phyloP scores from a whole-genome alignment of 2,888 invertebrate species.

The Drosophila macrothrix region DNA sequence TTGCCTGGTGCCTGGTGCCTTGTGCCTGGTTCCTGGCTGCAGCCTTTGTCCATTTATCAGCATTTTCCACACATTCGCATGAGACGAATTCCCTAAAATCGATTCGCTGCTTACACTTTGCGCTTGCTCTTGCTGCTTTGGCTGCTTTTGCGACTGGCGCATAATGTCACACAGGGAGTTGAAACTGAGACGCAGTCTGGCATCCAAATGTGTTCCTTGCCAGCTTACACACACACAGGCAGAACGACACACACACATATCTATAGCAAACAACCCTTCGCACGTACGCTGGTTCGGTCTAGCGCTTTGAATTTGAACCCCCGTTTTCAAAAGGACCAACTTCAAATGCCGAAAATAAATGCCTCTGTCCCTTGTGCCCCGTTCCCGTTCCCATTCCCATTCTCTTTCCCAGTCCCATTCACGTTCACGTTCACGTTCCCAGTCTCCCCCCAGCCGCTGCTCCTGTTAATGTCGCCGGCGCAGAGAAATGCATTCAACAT shows the following conservation, averaged over 20 bases:
- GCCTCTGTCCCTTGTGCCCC: constrained; percentile 64
- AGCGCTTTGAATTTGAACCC: constrained; percentile 79
- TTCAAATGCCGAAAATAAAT: constrained; percentile 82
- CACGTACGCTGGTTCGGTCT: constrained; percentile 71
- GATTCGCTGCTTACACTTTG: constrained; percentile 72
- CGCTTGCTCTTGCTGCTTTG: constrained; percentile 40
- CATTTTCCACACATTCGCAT: constrained; percentile 81
- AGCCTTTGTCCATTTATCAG: constrained; percentile 73
- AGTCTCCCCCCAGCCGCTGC: constrained; percentile 5
- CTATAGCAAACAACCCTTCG: constrained; percentile 72
- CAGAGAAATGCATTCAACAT: constrained; percentile 72
- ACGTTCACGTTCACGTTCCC: constrained; percentile 4
- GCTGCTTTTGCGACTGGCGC: constrained; percentile 56
- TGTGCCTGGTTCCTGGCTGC: constrained; percentile 1
- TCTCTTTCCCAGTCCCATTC: constrained; percentile 8
- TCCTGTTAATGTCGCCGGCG: constrained; percentile 36
- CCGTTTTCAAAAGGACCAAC: constrained; percentile 80
- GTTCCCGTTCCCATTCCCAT: constrained; percentile 19
- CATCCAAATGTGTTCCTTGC: constrained; percentile 77
- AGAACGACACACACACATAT: constrained; percentile 13
- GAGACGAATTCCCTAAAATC: constrained; percentile 82
- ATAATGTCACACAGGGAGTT: constrained; percentile 77
- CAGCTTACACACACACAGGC: constrained; percentile 14
- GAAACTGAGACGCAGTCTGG: constrained; percentile 72
- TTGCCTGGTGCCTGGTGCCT: background rate